Percentiles rank a stretch among this genome's conserved stretches.
Conservation (phyloP, 1,140 invertebrate genomes). For the Drosophila rhopaloa region DNA sequence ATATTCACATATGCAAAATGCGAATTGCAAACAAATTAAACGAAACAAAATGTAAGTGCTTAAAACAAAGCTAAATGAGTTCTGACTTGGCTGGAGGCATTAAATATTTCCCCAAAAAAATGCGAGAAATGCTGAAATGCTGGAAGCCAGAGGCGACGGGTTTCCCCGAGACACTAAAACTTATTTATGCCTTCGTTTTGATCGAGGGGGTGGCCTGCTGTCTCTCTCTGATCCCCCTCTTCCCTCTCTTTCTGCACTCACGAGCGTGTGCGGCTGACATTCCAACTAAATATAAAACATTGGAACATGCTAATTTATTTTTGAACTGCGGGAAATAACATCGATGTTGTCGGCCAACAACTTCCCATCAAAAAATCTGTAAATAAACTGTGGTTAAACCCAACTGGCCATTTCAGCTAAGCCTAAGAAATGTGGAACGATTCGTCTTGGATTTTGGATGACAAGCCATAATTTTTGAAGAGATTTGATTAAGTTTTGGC, state of each 20-base stretch:
- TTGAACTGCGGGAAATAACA: constrained; percentile 38
- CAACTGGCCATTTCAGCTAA: constrained; percentile 12
- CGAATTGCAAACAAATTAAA: constrained; percentile 52
- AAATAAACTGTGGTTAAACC: constrained; percentile 34
- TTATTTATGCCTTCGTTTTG: constrained; percentile 56
- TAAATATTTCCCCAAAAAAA: constrained; percentile 49
- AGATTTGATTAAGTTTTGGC: not conserved
- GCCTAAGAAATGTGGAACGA: constrained; percentile 16
- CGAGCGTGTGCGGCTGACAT: constrained; percentile 35
- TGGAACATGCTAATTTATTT: constrained; percentile 45
- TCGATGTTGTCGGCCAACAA: constrained; percentile 9
- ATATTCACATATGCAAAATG: constrained; percentile 41
- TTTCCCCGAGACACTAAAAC: constrained; percentile 61
- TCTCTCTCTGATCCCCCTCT: not conserved
- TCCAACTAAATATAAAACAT: constrained; percentile 15
- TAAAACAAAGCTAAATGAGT: constrained; percentile 68
- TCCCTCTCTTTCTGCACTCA: constrained; percentile 4
- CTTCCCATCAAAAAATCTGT: constrained; percentile 16
- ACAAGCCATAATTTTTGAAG: not conserved
- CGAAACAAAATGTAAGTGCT: constrained; percentile 60
- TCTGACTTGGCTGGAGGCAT: constrained; percentile 44
- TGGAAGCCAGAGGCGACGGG: constrained; percentile 24
- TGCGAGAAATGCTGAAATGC: constrained; percentile 21
- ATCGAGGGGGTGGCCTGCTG: constrained; percentile 33
- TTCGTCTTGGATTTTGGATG: constrained; percentile 10